Evolutionary conservation across 2,797 vertebrate genomes (phyloP).

Genomic region (Stomatorhinus walkeri): DNA sequence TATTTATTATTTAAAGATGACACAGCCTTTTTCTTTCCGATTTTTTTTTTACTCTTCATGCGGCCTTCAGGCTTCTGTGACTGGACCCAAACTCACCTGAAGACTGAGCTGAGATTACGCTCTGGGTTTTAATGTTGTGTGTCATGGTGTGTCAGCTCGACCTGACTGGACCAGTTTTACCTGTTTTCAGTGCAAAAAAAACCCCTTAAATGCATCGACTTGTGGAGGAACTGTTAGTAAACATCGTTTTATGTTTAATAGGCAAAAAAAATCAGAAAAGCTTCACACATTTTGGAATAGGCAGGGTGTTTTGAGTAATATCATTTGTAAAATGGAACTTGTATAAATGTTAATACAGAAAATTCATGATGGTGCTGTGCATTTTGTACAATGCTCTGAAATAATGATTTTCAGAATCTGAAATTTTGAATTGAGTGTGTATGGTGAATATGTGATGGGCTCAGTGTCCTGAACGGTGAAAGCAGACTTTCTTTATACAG

Average conservation of each 20-base stretch:
- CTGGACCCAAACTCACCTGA: background rate
- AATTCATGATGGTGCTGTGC: background rate
- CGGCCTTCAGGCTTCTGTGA: background rate
- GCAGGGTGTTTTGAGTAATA: background rate
- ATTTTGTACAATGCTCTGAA: background rate
- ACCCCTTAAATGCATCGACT: background rate
- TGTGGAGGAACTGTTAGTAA: background rate
- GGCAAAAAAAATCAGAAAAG: background rate
- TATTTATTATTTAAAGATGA: background rate
- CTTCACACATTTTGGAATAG: background rate
- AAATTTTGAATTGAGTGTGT: background rate
- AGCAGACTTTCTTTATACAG: background rate
- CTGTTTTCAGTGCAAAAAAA: background rate
- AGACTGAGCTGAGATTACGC: background rate
- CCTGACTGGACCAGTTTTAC: constrained; percentile 14
- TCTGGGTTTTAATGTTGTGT: background rate
- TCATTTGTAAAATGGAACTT: background rate
- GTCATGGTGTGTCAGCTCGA: background rate
- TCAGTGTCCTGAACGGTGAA: background rate
- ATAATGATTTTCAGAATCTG: background rate
- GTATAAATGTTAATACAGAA: background rate
- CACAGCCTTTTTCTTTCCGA: background rate
- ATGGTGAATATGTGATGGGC: background rate
- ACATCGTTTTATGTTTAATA: background rate
- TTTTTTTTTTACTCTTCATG: no score